These are phyloP conservation scores for Semnornis frantzii DNA, from an alignment of 2,113 vertebrate species.

Conservation along the genomic window DNA sequence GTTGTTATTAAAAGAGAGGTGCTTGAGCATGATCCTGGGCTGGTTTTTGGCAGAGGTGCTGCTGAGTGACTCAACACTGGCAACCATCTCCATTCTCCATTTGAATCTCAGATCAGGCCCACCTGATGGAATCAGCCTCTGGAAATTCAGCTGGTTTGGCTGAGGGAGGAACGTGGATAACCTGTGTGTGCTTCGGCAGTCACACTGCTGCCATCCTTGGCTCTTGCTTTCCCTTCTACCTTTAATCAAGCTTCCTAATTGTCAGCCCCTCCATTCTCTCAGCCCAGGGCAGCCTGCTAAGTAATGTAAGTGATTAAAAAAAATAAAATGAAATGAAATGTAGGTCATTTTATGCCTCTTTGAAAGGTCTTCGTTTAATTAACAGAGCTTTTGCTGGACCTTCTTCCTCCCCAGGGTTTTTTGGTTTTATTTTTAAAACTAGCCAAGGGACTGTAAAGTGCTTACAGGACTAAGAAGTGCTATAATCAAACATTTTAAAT, in stretches of 20 bases:
- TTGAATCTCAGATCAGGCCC: conserved; percentile 1
- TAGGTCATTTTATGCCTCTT: conserved; percentile 29
- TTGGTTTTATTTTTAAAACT: conserved; percentile 44
- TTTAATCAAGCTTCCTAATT: conserved; percentile 41
- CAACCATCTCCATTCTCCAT: not conserved
- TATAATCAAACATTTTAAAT: conserved; percentile 38
- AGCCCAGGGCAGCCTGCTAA: not conserved
- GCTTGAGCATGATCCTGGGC: not conserved
- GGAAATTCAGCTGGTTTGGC: not conserved
- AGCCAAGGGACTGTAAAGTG: conserved; percentile 8
- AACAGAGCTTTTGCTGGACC: not conserved
- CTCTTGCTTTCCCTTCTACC: not conserved
- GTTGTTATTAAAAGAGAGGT: not conserved
- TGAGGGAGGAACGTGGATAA: conserved; percentile 37
- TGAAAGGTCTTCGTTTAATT: conserved; percentile 49
- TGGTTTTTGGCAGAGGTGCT: not conserved
- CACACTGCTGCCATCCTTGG: not conserved
- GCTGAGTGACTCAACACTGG: not conserved
- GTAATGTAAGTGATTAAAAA: conserved; percentile 16
- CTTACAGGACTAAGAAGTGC: conserved; percentile 8
- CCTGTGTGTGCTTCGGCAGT: not conserved
- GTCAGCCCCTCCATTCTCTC: not conserved
- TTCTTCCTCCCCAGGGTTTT: not conserved
- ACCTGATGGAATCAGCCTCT: conserved; percentile 1
- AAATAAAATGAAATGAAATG: not conserved